A percentile compares a stretch with the other conserved stretches of the same genome.
These are phyloP conservation scores for Istiophorus platypterus DNA, from an alignment of 2,113 vertebrate genomes.

Conservation along the genomic window DNA sequence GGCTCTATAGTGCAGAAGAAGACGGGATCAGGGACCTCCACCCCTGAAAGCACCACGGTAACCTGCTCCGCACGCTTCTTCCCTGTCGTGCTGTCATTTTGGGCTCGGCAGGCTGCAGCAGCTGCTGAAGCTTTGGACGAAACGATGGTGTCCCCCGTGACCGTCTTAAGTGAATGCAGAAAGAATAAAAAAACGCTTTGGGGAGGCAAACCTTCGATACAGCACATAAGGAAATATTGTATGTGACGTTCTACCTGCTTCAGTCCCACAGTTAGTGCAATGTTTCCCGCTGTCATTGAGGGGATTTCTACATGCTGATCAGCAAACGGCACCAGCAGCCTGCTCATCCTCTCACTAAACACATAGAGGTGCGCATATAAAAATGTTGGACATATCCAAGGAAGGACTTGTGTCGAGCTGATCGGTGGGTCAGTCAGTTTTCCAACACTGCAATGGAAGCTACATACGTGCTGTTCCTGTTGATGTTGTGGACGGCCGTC, in stretches of 20 bases:
- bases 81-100: constrained; percentile 51
- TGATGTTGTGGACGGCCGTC: constrained; percentile 92
- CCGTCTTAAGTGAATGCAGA: constrained; percentile 82
- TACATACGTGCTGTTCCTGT: constrained; percentile 91
- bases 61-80: constrained; percentile 53
- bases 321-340: constrained; percentile 95
- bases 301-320: constrained; percentile 96
- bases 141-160: constrained; percentile 96
- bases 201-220: neutral
- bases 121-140: constrained; percentile 92
- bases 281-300: constrained; percentile 93
- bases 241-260: constrained; percentile 87
- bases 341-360: constrained; percentile 94
- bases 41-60: constrained; percentile 89
- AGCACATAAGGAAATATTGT: neutral
- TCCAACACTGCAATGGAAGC: neutral
- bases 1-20: constrained; percentile 99
- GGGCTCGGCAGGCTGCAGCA: constrained; percentile 83
- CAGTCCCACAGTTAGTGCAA: constrained; percentile 94
- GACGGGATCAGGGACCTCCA: constrained; percentile 96
- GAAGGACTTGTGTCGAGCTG: neutral
- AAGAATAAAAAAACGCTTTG: neutral
- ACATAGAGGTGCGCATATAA: neutral
- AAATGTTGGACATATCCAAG: neutral
- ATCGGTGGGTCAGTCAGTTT: neutral